Evolutionary conservation across 1,140 invertebrate genomes (phyloP).

Genomic region (Drosophila nikananu): DNA sequence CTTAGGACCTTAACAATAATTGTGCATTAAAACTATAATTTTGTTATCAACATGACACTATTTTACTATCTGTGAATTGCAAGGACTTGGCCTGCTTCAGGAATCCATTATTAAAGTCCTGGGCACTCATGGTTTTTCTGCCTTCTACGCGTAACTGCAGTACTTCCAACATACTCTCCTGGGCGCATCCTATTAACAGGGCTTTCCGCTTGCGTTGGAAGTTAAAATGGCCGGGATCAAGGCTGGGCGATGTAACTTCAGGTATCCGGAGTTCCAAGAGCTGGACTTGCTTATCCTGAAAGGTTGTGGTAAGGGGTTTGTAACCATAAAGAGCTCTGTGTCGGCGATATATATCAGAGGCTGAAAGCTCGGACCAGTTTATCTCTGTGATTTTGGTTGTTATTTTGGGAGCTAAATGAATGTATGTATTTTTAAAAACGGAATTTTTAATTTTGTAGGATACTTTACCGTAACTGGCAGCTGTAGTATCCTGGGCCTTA

Average conservation of each 20-base stretch:
- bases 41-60: conserved; percentile 47
- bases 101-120: conserved; percentile 90
- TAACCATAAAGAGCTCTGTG: conserved; percentile 89
- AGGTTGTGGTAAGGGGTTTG: conserved; percentile 88
- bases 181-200: conserved; percentile 87
- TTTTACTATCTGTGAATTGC: conserved; percentile 60
- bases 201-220: conserved; percentile 67
- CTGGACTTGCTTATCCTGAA: conserved; percentile 87
- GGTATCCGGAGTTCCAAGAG: conserved; percentile 87
- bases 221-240: conserved; percentile 49
- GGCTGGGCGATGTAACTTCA: neutral
- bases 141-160: conserved; percentile 87
- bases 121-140: conserved; percentile 87
- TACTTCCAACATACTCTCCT: conserved; percentile 87
- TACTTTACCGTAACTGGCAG: conserved; percentile 90
- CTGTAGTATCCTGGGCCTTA: conserved; percentile 87
- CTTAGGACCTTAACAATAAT: conserved; percentile 83
- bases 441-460: neutral
- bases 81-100: conserved; percentile 85
- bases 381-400: conserved; percentile 87
- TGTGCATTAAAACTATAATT: conserved; percentile 46
- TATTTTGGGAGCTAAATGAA: conserved; percentile 89
- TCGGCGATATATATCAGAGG: conserved; percentile 88
- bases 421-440: neutral
- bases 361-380: conserved; percentile 88